Base-by-base conservation (phyloP, 2,888 invertebrate genomes). In the Ypsolopha sequella region DNA sequence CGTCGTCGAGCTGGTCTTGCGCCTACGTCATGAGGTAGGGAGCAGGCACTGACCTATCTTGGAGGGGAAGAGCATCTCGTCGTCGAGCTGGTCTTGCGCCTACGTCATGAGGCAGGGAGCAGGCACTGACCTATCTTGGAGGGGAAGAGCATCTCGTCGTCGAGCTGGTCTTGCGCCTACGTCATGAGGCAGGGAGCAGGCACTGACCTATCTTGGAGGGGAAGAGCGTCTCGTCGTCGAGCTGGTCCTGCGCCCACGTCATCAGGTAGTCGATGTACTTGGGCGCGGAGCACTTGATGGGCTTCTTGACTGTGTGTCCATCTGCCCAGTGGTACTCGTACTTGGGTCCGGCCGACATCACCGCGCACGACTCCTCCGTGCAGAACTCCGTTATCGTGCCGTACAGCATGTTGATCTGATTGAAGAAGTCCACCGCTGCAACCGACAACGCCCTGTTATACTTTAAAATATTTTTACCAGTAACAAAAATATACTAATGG, bases 241-340 rank as follows among this genome's bases (percentile, higher is more conserved):
- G 89, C 76, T 99, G 99, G 85, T 99, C 98, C 84, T 99, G 99
- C 53, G 99, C 98, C 97, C 98, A 99, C 24, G 98, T 98, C 98
- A 99, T 98, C 61, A 99, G 89, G 87, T 98, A 99, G 86, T 99
- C 99, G 64, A 99, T 99, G 82, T 99, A 99, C 82, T 98, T 97
- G 50, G 98, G 98, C 51, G 98, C 99, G 48, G 98, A 98, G 88
- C 98, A 99, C 87, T 98, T 98, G 66, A 99, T 98, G 44, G 98
- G 98, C 76, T 99, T 99, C 80, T 99, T 97, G 34, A 98, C 97
- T 0, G 97, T 97, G 69, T 96, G 95, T 0, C 98, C 98, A 82
- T 99, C 98, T 0, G 99, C 99, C 99, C 99, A 99, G 82, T 98
- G 98, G 85, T 99, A 99, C 86, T 99, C 99, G 75, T 99, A 98